A percentile compares a stretch with the other conserved stretches of the same genome.
Conservation (phyloP, 2,113 vertebrate species). For the Passer domesticus region DNA sequence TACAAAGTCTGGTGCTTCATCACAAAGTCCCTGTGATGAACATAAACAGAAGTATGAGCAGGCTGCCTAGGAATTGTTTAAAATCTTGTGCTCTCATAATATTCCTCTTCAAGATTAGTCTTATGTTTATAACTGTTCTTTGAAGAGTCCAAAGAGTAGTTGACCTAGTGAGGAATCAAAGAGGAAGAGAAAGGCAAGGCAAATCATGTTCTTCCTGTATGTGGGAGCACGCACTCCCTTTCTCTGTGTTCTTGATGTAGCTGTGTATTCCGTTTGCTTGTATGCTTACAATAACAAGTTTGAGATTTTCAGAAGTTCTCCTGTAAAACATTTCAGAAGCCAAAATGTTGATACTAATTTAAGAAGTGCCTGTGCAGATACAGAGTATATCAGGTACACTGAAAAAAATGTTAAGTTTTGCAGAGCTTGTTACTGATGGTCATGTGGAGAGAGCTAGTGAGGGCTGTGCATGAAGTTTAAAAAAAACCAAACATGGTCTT, state of each 20-base stretch:
- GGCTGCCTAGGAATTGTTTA: neutral
- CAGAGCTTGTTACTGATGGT: neutral
- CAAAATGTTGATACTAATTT: neutral
- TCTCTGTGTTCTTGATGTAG: neutral
- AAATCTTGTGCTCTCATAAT: neutral
- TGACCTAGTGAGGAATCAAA: neutral
- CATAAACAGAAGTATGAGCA: neutral
- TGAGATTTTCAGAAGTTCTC: neutral
- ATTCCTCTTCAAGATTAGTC: neutral
- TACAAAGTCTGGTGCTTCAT: neutral
- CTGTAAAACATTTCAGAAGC: neutral
- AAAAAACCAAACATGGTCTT: neutral
- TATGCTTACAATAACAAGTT: neutral
- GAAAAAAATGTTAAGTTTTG: neutral
- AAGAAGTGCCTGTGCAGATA: neutral
- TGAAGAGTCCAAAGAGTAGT: neutral
- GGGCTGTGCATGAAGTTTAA: neutral
- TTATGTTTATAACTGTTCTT: neutral
- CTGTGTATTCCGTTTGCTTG: neutral
- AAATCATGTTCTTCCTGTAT: neutral
- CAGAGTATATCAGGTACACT: neutral
- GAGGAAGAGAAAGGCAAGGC: neutral
- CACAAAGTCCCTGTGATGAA: neutral
- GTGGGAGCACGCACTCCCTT: neutral
- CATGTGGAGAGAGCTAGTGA: neutral